A percentile compares a stretch with the other conserved stretches of the same genome.
Conservation (phyloP, 1,140 invertebrate genomes). For the Andricus grossulariae region DNA sequence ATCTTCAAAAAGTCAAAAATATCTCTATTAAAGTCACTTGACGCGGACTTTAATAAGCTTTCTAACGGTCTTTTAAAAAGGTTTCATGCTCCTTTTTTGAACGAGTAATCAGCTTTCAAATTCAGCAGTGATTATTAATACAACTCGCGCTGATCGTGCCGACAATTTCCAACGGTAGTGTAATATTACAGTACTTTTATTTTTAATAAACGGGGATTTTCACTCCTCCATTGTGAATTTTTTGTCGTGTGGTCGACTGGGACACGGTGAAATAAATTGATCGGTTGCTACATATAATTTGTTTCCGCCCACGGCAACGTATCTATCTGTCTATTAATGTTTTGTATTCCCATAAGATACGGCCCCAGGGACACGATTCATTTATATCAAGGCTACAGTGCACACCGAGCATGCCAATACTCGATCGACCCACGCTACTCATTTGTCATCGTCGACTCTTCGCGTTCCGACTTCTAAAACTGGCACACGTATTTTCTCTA, state of each 20-base stretch:
- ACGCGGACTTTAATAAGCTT: too few relatives aligned
- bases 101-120: too few relatives aligned
- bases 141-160: too few relatives aligned
- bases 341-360: slow-evolving; percentile 70
- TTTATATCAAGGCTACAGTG: slow-evolving; percentile 65
- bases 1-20: too few relatives aligned
- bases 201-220: too few relatives aligned
- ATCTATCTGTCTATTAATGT: slow-evolving; percentile 71
- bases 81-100: too few relatives aligned
- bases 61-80: too few relatives aligned
- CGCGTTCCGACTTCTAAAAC: slow-evolving; percentile 44
- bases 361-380: slow-evolving; percentile 69
- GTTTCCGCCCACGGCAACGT: slow-evolving; percentile 68
- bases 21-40: too few relatives aligned
- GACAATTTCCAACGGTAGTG: too few relatives aligned
- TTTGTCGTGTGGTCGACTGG: neutral
- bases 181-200: too few relatives aligned
- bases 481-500: neutral
- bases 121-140: too few relatives aligned
- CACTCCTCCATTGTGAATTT: too few relatives aligned
- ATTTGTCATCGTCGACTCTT: slow-evolving; percentile 65
- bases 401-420: slow-evolving; percentile 68
- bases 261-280: slow-evolving; percentile 66
- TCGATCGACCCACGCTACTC: slow-evolving; percentile 68
- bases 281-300: slow-evolving; percentile 65